phyloP scores from a whole-genome alignment of 2,888 invertebrate species.

The Napeogenes inachia region DNA sequence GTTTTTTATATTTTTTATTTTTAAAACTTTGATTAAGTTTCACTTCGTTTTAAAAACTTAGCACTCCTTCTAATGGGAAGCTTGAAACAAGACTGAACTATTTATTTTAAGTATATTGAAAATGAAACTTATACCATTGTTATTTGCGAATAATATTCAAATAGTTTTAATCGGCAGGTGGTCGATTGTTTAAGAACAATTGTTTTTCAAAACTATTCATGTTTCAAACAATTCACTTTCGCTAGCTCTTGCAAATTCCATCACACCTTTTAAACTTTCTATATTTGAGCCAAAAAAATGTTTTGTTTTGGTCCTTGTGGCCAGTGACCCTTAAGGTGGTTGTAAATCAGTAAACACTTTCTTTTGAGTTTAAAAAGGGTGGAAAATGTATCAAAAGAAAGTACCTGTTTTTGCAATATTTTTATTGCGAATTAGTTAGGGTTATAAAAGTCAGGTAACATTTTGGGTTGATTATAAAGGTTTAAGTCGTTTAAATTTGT shows the following conservation, averaged over 20 bases:
- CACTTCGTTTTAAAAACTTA: constrained; percentile 7
- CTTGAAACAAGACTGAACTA: constrained; percentile 47
- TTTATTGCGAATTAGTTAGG: not conserved
- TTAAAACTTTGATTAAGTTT: too few relatives aligned
- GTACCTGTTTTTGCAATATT: constrained; percentile 58
- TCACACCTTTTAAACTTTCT: constrained; percentile 56
- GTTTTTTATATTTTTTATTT: too few relatives aligned
- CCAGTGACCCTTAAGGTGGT: constrained; percentile 49
- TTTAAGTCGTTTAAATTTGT: too few relatives aligned
- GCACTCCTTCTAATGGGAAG: constrained; percentile 36
- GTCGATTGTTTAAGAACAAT: constrained; percentile 47
- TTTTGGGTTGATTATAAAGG: not conserved
- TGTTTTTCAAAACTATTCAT: constrained; percentile 36
- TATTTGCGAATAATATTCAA: constrained; percentile 70
- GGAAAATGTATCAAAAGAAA: constrained; percentile 37
- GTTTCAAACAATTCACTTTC: constrained; percentile 56
- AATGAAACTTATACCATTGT: constrained; percentile 50
- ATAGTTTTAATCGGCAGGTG: constrained; percentile 61
- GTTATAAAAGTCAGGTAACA: constrained; percentile 9
- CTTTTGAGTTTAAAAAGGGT: constrained; percentile 43
- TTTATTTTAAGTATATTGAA: constrained; percentile 43
- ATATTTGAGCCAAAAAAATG: constrained; percentile 29
- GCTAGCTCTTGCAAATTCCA: constrained; percentile 53
- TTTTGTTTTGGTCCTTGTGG: constrained; percentile 61
- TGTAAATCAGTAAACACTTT: constrained; percentile 68